Conservation (phyloP, 2,113 vertebrate genomes). For the human region DNA sequence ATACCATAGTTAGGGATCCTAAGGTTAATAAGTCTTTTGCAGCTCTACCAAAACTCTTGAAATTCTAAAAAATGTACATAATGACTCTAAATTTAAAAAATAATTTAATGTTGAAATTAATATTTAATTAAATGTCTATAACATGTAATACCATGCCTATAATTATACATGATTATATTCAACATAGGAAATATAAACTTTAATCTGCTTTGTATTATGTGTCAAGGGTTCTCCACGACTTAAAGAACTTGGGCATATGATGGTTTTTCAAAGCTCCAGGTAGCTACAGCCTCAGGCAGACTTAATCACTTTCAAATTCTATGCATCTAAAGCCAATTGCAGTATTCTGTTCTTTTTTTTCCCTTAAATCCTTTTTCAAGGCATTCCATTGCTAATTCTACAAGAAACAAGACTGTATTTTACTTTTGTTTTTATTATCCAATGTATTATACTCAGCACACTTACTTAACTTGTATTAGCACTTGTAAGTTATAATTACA, state of each 20-base stretch:
- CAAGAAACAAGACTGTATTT: neutral
- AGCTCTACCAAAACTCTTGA: neutral
- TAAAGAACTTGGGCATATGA: neutral
- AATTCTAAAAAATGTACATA: neutral
- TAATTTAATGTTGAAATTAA: neutral
- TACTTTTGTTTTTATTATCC: neutral
- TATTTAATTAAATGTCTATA: neutral
- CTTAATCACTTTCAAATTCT: neutral
- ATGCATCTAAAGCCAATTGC: neutral
- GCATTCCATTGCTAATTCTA: neutral
- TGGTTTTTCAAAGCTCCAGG: neutral
- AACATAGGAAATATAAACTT: neutral
- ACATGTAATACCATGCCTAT: neutral
- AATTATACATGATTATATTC: slow-evolving; percentile 21
- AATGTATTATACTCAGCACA: neutral
- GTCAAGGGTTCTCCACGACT: neutral
- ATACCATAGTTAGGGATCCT: neutral
- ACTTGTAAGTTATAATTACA: neutral
- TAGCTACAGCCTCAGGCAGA: neutral
- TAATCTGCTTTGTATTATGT: neutral
- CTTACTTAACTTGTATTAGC: neutral
- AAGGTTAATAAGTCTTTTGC: neutral
- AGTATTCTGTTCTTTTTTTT: neutral
- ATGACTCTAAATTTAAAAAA: neutral
- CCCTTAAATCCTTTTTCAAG: neutral